Evolutionary conservation across 2,797 vertebrate species (phyloP).

Genomic region (Numenius phaeopus): DNA sequence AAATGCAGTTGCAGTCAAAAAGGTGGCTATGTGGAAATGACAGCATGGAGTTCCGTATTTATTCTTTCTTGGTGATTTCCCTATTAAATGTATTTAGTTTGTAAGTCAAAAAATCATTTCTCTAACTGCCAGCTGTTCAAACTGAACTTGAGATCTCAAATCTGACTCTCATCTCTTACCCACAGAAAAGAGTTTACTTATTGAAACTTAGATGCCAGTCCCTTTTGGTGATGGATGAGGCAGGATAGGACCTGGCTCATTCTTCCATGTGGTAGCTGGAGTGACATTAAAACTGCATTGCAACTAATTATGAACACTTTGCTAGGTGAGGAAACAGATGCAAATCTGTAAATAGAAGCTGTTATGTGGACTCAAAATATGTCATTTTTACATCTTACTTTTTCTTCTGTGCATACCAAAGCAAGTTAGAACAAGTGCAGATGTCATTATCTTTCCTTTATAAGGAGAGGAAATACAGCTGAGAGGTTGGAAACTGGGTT

Average conservation of each 20-base stretch:
- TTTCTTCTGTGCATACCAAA: neutral
- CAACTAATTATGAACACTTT: neutral
- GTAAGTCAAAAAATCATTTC: neutral
- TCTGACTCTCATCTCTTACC: neutral
- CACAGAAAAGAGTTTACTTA: neutral
- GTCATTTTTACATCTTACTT: neutral
- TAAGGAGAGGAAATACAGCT: neutral
- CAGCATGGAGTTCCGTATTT: neutral
- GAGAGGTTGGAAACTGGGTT: neutral
- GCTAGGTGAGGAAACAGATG: neutral
- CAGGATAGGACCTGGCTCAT: neutral
- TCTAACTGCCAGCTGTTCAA: neutral
- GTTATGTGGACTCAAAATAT: neutral
- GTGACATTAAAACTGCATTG: neutral
- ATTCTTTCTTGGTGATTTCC: neutral
- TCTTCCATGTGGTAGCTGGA: neutral
- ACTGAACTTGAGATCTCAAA: neutral
- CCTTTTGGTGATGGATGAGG: neutral
- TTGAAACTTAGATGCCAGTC: neutral
- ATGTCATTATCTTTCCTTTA: neutral
- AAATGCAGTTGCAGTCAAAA: neutral
- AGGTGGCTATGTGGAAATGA: constrained; percentile 12
- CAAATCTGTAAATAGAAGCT: neutral
- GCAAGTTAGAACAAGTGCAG: neutral
- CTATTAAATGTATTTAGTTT: neutral